Evolutionary conservation across 2,113 vertebrate species (phyloP).

Genomic region (Ochotona princeps): DNA sequence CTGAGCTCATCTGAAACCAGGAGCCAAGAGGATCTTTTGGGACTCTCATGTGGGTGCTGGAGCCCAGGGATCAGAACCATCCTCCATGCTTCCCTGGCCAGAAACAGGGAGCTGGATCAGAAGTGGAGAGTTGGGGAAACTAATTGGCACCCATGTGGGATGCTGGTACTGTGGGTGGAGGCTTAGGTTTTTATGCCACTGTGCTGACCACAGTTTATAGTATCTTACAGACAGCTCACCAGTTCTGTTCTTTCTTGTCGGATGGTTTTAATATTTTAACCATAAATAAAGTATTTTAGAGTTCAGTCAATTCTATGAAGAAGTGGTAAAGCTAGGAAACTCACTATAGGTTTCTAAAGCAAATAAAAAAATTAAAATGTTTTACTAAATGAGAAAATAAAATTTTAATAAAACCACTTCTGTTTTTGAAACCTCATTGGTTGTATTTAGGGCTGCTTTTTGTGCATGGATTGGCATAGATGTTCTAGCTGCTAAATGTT

Average conservation of each 20-base stretch:
- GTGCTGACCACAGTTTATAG: not conserved
- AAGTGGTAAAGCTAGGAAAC: not conserved
- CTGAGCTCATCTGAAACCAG: too few species aligned
- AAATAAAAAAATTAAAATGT: not conserved
- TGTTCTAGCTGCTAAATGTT: not conserved
- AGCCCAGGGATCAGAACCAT: too few species aligned
- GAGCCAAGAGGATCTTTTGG: too few species aligned
- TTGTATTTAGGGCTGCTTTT: not conserved
- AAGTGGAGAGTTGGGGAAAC: too few species aligned
- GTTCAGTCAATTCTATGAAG: not conserved
- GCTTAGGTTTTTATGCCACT: too few species aligned
- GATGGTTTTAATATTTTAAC: not conserved
- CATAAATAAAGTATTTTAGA: not conserved
- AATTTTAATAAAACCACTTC: not conserved
- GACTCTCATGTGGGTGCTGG: too few species aligned
- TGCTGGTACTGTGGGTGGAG: too few species aligned
- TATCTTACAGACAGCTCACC: not conserved
- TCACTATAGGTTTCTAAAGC: constrained; percentile 4
- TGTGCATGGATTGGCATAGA: not conserved
- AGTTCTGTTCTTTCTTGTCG: constrained; percentile 1
- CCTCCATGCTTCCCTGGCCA: too few species aligned
- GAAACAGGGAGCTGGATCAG: too few species aligned
- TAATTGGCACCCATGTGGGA: too few species aligned
- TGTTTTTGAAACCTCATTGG: not conserved
- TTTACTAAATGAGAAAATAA: not conserved